A percentile compares a stretch with the other conserved stretches of the same genome.
phyloP scores from a whole-genome alignment of 2,797 vertebrate species.

The Hydrophis major region DNA sequence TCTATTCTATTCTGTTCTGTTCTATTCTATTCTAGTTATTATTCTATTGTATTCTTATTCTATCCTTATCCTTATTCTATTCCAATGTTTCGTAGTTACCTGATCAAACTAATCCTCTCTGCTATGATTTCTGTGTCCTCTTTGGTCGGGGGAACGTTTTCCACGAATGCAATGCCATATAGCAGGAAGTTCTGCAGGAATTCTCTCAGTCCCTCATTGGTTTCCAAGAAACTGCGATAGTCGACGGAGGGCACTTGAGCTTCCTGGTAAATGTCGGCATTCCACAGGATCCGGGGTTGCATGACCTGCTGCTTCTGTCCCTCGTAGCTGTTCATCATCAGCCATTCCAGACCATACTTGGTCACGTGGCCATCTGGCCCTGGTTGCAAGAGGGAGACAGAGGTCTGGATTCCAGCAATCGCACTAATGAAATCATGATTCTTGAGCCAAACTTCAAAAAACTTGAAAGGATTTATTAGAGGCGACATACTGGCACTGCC shows the following conservation, averaged over 20 bases:
- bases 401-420: too few relatives aligned
- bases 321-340: constrained; percentile 87
- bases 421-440: too few relatives aligned
- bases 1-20: too few relatives aligned
- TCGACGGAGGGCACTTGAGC: constrained; percentile 73
- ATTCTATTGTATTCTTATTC: too few relatives aligned
- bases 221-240: constrained; percentile 82
- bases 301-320: constrained; percentile 74
- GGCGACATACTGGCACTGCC: too few relatives aligned
- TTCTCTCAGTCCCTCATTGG: constrained; percentile 79
- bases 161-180: constrained; percentile 89
- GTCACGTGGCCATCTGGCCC: constrained; percentile 88
- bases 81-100: constrained; percentile 67
- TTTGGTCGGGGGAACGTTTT: constrained; percentile 81
- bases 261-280: constrained; percentile 77
- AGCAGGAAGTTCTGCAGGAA: constrained; percentile 85
- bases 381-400: constrained; percentile 45
- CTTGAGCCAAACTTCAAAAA: too few relatives aligned
- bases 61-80: too few relatives aligned
- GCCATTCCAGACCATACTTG: constrained; percentile 82
- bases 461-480: too few relatives aligned
- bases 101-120: constrained; percentile 86
- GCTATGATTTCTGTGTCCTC: constrained; percentile 82
- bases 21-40: too few relatives aligned
- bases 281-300: constrained; percentile 85